phyloP scores from a whole-genome alignment of 2,113 vertebrate genomes.

The Varanus komodoensis region DNA sequence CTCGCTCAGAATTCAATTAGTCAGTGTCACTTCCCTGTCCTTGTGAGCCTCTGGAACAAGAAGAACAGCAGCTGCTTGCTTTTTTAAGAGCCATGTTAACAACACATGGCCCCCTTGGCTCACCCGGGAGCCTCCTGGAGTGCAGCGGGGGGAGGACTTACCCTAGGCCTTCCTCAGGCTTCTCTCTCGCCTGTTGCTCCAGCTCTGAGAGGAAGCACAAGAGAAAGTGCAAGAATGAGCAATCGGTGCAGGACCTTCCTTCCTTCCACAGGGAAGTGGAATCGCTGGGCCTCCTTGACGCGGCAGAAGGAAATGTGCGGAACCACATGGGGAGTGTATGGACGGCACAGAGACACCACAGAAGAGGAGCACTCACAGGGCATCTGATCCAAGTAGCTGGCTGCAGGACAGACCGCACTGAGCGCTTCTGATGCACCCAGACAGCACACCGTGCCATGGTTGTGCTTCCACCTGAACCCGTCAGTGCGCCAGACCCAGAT shows the following conservation, averaged over 20 bases:
- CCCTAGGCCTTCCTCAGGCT: no score
- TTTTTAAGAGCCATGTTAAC: background rate
- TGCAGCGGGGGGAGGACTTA: background rate
- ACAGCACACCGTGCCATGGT: background rate
- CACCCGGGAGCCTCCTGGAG: background rate
- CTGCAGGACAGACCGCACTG: no score
- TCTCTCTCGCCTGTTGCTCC: no score
- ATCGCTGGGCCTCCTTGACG: background rate
- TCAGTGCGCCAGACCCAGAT: background rate
- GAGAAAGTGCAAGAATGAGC: background rate
- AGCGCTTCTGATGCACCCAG: no score
- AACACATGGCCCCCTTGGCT: background rate
- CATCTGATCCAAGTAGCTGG: background rate
- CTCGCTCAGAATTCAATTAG: conserved; percentile 84
- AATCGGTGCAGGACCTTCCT: background rate
- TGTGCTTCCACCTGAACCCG: background rate
- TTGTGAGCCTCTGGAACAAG: conserved; percentile 64
- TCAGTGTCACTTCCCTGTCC: conserved; percentile 76
- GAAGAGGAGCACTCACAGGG: no score
- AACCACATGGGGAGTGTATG: no score
- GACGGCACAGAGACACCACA: background rate
- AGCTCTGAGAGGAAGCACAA: background rate
- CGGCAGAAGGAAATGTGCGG: background rate
- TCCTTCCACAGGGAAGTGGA: background rate
- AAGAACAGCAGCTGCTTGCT: conserved; percentile 21